phyloP scores from a whole-genome alignment of 2,888 invertebrate species.

The Sipha maydis region DNA sequence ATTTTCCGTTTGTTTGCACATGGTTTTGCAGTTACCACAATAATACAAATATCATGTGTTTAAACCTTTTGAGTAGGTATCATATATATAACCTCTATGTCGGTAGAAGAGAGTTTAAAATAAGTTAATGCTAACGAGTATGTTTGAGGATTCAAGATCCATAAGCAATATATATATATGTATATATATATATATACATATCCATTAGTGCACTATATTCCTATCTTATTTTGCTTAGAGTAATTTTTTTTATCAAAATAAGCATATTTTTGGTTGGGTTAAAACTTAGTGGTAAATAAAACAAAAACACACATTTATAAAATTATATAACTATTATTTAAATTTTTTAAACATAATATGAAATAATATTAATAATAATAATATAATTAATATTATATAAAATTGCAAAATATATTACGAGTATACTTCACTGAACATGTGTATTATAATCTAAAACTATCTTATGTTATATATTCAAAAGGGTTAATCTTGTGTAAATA shows the following conservation, averaged over 20 bases:
- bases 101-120: constrained; percentile 10
- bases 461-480: no score
- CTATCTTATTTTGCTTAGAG: neutral
- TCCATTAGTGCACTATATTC: neutral
- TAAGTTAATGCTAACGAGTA: constrained; percentile 35
- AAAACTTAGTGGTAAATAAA: neutral
- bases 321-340: neutral
- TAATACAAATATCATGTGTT: constrained; percentile 10
- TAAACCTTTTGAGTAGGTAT: constrained; percentile 21
- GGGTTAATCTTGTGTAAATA: no score
- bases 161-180: neutral
- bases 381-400: no score
- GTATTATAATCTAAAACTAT: no score
- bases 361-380: no score
- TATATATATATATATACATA: neutral
- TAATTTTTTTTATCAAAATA: constrained; percentile 4
- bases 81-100: constrained; percentile 21
- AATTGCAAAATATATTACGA: no score
- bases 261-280: neutral
- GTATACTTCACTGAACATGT: no score
- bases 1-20: constrained; percentile 36
- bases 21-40: constrained; percentile 3
- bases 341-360: neutral
- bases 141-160: neutral
- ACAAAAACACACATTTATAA: neutral